phyloP scores from a whole-genome alignment of 2,113 vertebrate genomes.

The Bubo bubo region DNA sequence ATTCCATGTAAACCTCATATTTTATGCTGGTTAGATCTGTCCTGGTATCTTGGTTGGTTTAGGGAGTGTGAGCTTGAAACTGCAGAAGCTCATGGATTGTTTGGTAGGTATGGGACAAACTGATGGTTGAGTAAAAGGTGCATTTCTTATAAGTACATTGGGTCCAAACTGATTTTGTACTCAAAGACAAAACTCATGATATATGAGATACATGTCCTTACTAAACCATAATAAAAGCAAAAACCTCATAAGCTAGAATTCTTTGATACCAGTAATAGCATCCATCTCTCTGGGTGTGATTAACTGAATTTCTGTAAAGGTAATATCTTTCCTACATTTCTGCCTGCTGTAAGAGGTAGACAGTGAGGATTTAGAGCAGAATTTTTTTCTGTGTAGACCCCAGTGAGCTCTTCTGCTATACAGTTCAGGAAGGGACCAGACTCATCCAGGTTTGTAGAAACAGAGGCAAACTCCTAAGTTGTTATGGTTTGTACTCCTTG shows the following conservation, averaged over 20 bases:
- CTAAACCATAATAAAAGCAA: not conserved
- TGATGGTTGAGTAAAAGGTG: not conserved
- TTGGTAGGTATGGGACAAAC: not conserved
- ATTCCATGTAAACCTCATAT: not conserved
- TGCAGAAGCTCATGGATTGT: not conserved
- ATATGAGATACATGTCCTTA: not conserved
- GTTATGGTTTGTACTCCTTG: not conserved
- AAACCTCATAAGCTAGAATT: not conserved
- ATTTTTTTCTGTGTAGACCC: fast-evolving
- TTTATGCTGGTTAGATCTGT: not conserved
- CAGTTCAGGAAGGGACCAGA: not conserved
- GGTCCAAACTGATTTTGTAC: not conserved
- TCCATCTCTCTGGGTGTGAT: not conserved
- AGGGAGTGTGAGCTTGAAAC: not conserved
- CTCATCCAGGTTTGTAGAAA: not conserved
- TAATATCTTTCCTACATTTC: not conserved
- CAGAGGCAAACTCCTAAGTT: not conserved
- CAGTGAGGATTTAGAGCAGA: not conserved
- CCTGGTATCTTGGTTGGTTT: not conserved
- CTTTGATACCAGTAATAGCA: not conserved
- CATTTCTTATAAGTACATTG: not conserved
- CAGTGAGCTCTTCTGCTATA: not conserved
- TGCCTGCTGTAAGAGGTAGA: not conserved
- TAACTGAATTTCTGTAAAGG: not conserved
- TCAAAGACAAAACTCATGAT: not conserved